Evolutionary conservation across 2,113 vertebrate genomes (phyloP).

Genomic region (Cavia aperea): DNA sequence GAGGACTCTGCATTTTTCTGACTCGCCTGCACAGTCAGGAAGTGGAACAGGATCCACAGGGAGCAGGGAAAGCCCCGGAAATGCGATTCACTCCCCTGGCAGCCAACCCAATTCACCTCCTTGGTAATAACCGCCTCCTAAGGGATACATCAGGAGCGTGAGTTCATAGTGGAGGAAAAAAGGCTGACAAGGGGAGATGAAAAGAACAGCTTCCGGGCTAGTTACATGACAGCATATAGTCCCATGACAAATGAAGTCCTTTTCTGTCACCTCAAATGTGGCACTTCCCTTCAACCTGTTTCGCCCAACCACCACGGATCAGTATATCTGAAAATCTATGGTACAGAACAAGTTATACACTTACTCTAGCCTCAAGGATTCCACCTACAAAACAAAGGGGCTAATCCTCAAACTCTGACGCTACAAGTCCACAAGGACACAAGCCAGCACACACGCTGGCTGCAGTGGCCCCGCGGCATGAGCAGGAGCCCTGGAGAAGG

Average conservation of each 20-base stretch:
- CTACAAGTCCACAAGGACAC: rapidly evolving
- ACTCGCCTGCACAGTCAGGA: constrained; percentile 86
- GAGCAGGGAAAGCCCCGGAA: constrained; percentile 89
- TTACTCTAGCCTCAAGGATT: neutral
- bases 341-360: neutral
- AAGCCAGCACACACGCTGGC: neutral
- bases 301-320: too few species aligned
- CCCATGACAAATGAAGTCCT: rapidly evolving
- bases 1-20: neutral
- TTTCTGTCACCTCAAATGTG: neutral
- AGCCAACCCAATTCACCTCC: constrained; percentile 85
- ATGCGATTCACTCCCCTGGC: constrained; percentile 84
- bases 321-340: neutral
- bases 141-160: constrained; percentile 2
- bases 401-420: neutral
- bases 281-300: neutral
- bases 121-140: constrained; percentile 75
- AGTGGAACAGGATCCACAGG: constrained; percentile 91
- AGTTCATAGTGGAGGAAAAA: neutral
- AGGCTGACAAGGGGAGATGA: too few species aligned
- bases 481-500: neutral
- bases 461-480: rapidly evolving
- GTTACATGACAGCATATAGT: neutral
- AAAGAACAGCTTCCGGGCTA: neutral
- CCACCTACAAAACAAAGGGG: neutral